Evolutionary conservation across 2,113 vertebrate species (phyloP).

Genomic region (Mesembrinibis cayennensis): DNA sequence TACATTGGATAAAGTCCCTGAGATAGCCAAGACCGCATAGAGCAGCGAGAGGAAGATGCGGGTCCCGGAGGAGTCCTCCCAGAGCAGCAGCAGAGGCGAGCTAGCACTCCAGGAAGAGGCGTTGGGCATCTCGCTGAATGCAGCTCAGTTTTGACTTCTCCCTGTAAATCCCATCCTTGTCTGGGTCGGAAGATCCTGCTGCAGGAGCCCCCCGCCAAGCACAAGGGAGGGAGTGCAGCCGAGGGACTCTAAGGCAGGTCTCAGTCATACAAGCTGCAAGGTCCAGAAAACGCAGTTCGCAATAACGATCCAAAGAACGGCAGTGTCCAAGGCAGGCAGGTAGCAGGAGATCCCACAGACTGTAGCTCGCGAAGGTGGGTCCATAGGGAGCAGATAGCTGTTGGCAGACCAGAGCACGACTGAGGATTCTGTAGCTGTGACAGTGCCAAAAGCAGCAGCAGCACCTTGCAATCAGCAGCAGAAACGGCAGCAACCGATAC

Average conservation of each 20-base stretch:
- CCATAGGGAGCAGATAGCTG: not conserved
- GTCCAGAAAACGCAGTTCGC: not conserved
- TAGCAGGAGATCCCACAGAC: not conserved
- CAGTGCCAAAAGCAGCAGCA: constrained; percentile 12
- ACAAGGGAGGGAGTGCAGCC: not conserved
- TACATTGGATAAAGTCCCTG: constrained; percentile 83
- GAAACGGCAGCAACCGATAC: constrained; percentile 56
- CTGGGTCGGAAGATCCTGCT: not conserved
- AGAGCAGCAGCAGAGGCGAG: constrained; percentile 74
- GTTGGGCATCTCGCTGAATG: constrained; percentile 77
- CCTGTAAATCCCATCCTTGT: constrained; percentile 54
- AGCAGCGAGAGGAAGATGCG: constrained; percentile 79
- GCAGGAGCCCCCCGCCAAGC: not conserved
- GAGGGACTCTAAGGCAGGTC: not conserved
- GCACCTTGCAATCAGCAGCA: constrained; percentile 56
- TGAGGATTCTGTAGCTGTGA: constrained; percentile 1
- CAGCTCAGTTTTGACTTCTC: constrained; percentile 45
- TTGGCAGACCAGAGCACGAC: not conserved
- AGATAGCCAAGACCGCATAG: constrained; percentile 80
- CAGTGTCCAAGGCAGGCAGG: not conserved
- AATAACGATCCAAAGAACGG: not conserved
- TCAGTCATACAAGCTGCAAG: not conserved
- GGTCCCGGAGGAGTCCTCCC: constrained; percentile 76
- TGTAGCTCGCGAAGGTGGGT: not conserved
- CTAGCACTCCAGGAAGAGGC: constrained; percentile 71